Base-by-base conservation (phyloP, 2,888 invertebrate species). In the Lomographa bimaculata region DNA sequence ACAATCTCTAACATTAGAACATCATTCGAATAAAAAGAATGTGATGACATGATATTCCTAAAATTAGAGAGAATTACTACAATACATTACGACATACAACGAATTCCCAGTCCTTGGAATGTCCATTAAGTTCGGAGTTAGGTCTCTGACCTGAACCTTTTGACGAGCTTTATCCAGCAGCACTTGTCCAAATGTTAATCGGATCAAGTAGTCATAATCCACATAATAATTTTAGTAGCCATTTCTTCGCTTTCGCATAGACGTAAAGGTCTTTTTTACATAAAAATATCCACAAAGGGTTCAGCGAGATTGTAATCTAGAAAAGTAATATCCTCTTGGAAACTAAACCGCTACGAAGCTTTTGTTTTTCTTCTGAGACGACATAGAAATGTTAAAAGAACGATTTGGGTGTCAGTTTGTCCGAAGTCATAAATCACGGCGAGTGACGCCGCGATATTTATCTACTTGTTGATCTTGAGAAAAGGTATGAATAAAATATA, bases 321-420 rank as follows among this genome's bases (percentile, higher is more conserved):
- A 49, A 71, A 74, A 64, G 79, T 72, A 81, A 83, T 83, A 80
- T 83, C 80, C 79, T 74, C 30, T 68, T 71, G 56, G 50, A 46
- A 64, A 63, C 59, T 57, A 61, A 63, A 64, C 59, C 64, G 60
- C 57, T 61, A 50, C 60, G 52, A 67, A 62, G 54, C 57, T 57
- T 60, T 61, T 61, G 57, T 47, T 49, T 41, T 51, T 51, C 56
- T 52, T 46, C 45, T 33, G 45, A 48, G 27, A 61, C 55, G 66
- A 58, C 51, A 62, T 65, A 56, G 50, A 55, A 35, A 56, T 50
- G 54, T 53, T 55, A 57, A 64, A 69, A 70, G 71, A 64, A 60
- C 59, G 57, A 56, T 55, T 51, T 46, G 45, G 48, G 37, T 58
- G 62, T 61, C 62, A 64, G 57, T 51, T 52, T 40, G 62, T 61